These are phyloP conservation scores for Galeopsomyia nigrocyanea DNA, from an alignment of 2,888 invertebrate species.

Conservation along the genomic window DNA sequence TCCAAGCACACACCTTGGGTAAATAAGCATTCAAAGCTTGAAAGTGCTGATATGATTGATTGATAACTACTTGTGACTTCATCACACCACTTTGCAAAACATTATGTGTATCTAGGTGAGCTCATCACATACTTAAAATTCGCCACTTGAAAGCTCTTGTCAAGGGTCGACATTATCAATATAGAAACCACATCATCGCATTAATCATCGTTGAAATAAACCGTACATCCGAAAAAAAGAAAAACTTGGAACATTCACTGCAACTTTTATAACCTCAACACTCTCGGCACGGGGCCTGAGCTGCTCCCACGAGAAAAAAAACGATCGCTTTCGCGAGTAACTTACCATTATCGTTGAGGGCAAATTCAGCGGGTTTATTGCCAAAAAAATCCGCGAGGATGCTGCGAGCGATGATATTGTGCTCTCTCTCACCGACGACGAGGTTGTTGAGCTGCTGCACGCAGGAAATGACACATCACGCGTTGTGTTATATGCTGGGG, in stretches of 20 bases:
- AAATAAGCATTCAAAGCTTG: too few relatives aligned
- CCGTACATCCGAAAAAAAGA: too few relatives aligned
- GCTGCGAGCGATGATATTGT: too few relatives aligned
- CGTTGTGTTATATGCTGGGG: neutral
- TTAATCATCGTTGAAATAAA: neutral
- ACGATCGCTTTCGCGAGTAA: neutral
- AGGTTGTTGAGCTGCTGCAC: conserved; percentile 19
- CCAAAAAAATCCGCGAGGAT: neutral
- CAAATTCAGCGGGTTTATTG: neutral
- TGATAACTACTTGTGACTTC: too few relatives aligned
- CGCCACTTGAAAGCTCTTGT: too few relatives aligned
- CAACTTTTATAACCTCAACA: conserved; percentile 17
- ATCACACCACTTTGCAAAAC: too few relatives aligned
- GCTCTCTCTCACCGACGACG: conserved; percentile 30
- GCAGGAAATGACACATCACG: conserved; percentile 47
- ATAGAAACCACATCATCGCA: neutral
- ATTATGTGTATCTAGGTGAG: too few relatives aligned
- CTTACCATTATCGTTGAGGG: neutral
- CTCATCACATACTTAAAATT: too few relatives aligned
- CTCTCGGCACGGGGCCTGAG: neutral
- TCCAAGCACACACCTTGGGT: too few relatives aligned
- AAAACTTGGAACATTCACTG: neutral
- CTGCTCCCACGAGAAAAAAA: neutral
- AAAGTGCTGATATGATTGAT: too few relatives aligned
- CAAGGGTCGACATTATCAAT: neutral